phyloP scores from a whole-genome alignment of 2,797 vertebrate species.

The Setipinna tenuifilis region DNA sequence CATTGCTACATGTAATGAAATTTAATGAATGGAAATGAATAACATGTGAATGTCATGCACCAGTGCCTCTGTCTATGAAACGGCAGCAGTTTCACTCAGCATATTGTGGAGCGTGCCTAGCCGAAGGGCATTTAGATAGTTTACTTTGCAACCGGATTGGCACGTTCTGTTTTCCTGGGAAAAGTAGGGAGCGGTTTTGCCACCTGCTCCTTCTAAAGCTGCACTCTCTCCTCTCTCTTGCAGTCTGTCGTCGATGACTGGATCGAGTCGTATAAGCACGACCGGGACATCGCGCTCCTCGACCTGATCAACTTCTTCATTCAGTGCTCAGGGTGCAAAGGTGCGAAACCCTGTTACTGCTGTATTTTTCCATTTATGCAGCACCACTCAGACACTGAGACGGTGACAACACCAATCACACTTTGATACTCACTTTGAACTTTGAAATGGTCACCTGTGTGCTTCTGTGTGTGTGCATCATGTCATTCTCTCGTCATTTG shows the following conservation, averaged over 20 bases:
- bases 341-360: constrained; percentile 64
- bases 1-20: too few species aligned
- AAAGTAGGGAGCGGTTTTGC: neutral
- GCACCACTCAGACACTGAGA: neutral
- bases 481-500: neutral
- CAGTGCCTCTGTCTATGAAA: neutral
- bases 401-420: neutral
- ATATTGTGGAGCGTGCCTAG: neutral
- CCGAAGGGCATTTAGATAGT: neutral
- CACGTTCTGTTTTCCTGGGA: neutral
- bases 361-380: neutral
- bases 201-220: neutral
- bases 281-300: constrained; percentile 94
- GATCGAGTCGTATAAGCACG: constrained; percentile 98
- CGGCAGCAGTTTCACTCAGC: neutral
- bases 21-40: neutral
- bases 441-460: neutral
- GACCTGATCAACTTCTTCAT: constrained; percentile 99
- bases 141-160: neutral
- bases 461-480: neutral
- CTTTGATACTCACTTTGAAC: too few species aligned
- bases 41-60: neutral
- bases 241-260: constrained; percentile 98
- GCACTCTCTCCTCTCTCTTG: constrained; percentile 45
- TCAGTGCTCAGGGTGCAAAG: constrained; percentile 99